A percentile compares a stretch with the other conserved stretches of the same genome.
phyloP scores from a whole-genome alignment of 2,888 invertebrate species.

The Eilema griseolum region DNA sequence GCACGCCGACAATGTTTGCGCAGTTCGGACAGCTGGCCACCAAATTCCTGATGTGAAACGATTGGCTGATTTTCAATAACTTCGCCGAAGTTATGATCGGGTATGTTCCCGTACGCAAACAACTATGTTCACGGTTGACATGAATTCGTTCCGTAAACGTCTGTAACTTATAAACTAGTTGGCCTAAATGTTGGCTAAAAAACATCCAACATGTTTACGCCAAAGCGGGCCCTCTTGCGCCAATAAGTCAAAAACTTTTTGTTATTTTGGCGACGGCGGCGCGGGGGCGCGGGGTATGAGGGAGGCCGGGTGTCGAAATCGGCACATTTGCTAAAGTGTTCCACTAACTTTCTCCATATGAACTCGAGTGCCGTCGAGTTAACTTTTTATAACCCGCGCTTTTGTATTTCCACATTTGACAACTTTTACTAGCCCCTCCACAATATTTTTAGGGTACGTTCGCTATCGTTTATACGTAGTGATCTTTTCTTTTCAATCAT shows the following conservation, averaged over 20 bases:
- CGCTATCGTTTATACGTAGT: slow-evolving; percentile 32
- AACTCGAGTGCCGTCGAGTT: slow-evolving; percentile 69
- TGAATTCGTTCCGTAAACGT: slow-evolving; percentile 65
- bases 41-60: slow-evolving; percentile 36
- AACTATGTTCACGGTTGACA: slow-evolving; percentile 53
- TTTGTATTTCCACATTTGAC: slow-evolving; percentile 67
- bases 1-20: slow-evolving; percentile 12
- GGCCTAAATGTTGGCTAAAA: slow-evolving; percentile 72
- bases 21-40: slow-evolving; percentile 32
- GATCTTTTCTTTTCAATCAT: slow-evolving; percentile 43
- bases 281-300: slow-evolving; percentile 47
- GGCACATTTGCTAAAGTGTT: slow-evolving; percentile 79
- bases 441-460: slow-evolving; percentile 43
- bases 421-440: slow-evolving; percentile 53
- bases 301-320: slow-evolving; percentile 71
- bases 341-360: slow-evolving; percentile 76
- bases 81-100: slow-evolving; percentile 43
- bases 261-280: slow-evolving; percentile 65
- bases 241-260: slow-evolving; percentile 71
- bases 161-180: slow-evolving; percentile 69
- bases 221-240: slow-evolving; percentile 52
- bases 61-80: slow-evolving; percentile 50
- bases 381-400: slow-evolving; percentile 71
- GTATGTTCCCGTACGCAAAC: slow-evolving; percentile 47
- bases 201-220: slow-evolving; percentile 79